Evolutionary conservation across 2,888 invertebrate species (phyloP), one percentile per base, ranked within the genome.

Genomic region (Drosophila testacea): DNA sequence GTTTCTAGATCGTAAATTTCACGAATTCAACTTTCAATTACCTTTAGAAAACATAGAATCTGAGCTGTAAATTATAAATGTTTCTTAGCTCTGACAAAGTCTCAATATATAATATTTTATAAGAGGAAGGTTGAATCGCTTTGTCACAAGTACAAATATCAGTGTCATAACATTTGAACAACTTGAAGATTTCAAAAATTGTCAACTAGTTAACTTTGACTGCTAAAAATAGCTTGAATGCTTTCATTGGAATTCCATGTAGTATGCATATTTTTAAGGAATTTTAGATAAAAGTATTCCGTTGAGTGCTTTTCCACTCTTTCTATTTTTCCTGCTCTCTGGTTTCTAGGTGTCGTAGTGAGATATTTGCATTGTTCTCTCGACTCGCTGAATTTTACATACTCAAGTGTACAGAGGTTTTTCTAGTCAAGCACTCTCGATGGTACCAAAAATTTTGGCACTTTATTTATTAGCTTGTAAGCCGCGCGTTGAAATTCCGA

Each of bases 401-500:
- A 63, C 65, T 60, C 69, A 50, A 65, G 71, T 44, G 67, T 79
- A 70, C 68, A 67, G 80, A 77, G 88, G 83, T 80, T 83, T 85
- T 69, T 79, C 54, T 80, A 80, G 88, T 85, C 88, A 88, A 85
- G 88, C 63, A 80, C 65, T 60, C 69, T 72, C 66, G 46, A 81
- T 73, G 71, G 64, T 47, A 66, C 73, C 46, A 41, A 62, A 66
- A 69, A 56, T 73, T 47, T 75, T 71, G 69, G 55, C 82, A 81
- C 78, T 83, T 83, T 83, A 83, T 88, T 83, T 88, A 83, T 83
- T 88, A 86, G 88, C 81, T 86, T 86, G 81, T 81, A 78, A 79
- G 81, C 81, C 69, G 75, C 81, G 78, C 76, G 88, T 70, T 83
- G 88, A 88, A 81, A 76, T 72, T 73, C 50, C 57, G 10, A 51